A percentile compares a stretch with the other conserved stretches of the same genome.
These are phyloP conservation scores for Beroe forskalii DNA, from an alignment of 37 sponge, comb jelly and placozoan genomes.

Conservation along the genomic window DNA sequence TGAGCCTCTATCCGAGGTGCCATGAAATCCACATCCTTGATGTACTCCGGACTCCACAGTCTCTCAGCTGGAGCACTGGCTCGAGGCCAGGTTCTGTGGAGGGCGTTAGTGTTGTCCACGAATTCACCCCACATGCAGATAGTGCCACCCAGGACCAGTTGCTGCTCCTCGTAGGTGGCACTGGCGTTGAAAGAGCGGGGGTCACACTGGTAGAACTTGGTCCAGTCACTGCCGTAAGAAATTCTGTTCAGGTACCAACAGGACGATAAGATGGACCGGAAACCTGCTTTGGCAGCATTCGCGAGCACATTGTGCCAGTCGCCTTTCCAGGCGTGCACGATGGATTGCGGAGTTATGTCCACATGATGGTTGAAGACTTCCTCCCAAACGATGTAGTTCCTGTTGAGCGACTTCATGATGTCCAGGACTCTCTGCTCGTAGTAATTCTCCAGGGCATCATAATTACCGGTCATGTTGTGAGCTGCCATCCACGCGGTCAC, in stretches of 20 bases:
- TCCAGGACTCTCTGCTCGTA: slow-evolving; percentile 66
- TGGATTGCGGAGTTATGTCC: slow-evolving; percentile 66
- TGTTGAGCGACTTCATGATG: slow-evolving; percentile 62
- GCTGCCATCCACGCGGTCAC: slow-evolving; percentile 61
- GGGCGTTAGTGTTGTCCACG: slow-evolving; percentile 72
- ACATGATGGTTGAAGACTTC: slow-evolving; percentile 70
- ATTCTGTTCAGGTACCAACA: slow-evolving; percentile 75
- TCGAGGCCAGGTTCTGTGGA: slow-evolving; percentile 73
- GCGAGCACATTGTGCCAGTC: not conserved
- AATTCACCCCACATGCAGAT: slow-evolving; percentile 73
- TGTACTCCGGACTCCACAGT: slow-evolving; percentile 74
- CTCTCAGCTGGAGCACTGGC: slow-evolving; percentile 86
- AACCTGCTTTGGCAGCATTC: slow-evolving; percentile 64
- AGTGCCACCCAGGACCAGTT: slow-evolving; percentile 71
- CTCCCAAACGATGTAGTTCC: slow-evolving; percentile 75
- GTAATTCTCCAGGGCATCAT: slow-evolving; percentile 70
- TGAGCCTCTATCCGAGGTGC: slow-evolving; percentile 50
- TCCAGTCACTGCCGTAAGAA: slow-evolving; percentile 68
- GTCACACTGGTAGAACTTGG: slow-evolving; percentile 69
- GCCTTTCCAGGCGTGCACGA: slow-evolving; percentile 70
- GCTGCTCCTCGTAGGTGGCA: slow-evolving; percentile 66
- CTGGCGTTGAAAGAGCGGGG: slow-evolving; percentile 68
- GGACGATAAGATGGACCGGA: slow-evolving; percentile 67
- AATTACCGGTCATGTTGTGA: slow-evolving; percentile 69
- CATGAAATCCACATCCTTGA: slow-evolving; percentile 31